Conservation (phyloP, 2,797 vertebrate genomes). For the Microctenopoma lineatum region DNA sequence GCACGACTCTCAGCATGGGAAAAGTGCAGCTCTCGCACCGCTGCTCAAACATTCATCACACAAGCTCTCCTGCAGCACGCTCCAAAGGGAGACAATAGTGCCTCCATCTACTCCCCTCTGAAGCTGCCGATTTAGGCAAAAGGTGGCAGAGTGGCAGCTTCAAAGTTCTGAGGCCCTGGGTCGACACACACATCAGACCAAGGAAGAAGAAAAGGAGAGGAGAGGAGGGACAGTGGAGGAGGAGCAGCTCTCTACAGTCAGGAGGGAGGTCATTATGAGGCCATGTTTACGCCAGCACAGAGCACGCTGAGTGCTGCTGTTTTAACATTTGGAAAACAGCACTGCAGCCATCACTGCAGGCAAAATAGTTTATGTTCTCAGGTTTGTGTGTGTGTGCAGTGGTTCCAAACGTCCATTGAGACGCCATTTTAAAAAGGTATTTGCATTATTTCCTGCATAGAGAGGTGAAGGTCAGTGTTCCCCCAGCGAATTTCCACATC, state of each 20-base stretch:
- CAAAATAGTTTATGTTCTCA: conserved; percentile 55
- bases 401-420: conserved; percentile 42
- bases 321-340: conserved; percentile 71
- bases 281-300: conserved; percentile 68
- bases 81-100: conserved; percentile 73
- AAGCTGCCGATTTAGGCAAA: conserved; percentile 72
- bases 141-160: conserved; percentile 76
- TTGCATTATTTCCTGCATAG: conserved; percentile 59
- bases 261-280: conserved; percentile 84
- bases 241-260: conserved; percentile 71
- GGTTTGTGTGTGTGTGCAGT: conserved; percentile 28
- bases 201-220: conserved; percentile 42
- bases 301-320: conserved; percentile 58
- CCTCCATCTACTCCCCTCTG: conserved; percentile 70
- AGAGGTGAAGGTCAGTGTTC: conserved; percentile 58
- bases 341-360: conserved; percentile 62
- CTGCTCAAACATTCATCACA: conserved; percentile 82
- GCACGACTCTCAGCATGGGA: conserved; percentile 77
- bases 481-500: conserved; percentile 40
- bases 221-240: conserved; percentile 49
- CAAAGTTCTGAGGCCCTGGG: conserved; percentile 70
- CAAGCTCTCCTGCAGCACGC: conserved; percentile 56
- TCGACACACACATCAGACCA: conserved; percentile 53
- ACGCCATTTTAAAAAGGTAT: conserved; percentile 57
- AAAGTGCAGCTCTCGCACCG: conserved; percentile 75